phyloP scores from a whole-genome alignment of 2,888 invertebrate genomes.

The Phania funesta region DNA sequence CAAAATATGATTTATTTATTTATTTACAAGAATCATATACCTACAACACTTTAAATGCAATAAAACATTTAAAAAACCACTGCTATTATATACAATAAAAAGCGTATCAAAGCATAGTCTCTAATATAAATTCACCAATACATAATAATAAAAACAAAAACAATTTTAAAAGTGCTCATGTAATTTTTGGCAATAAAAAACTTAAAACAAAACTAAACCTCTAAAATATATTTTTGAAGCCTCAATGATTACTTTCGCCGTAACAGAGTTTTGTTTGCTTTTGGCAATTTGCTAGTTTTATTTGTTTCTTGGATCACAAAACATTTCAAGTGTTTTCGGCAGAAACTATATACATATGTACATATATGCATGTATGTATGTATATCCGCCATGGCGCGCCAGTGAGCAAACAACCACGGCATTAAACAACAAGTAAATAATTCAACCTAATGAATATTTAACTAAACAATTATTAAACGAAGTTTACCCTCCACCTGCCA shows the following conservation, averaged over 20 bases:
- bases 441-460: too few relatives aligned
- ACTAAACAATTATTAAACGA: too few relatives aligned
- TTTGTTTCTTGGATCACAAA: constrained; percentile 34
- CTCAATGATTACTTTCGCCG: constrained; percentile 66
- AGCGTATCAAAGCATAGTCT: not conserved
- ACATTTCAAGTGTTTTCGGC: not conserved
- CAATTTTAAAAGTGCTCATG: constrained; percentile 3
- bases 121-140: too few relatives aligned
- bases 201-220: constrained; percentile 36
- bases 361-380: not conserved
- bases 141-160: not conserved
- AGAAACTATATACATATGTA: not conserved
- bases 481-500: too few relatives aligned
- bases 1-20: too few relatives aligned
- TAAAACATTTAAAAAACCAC: not conserved
- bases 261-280: constrained; percentile 25
- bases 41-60: too few relatives aligned
- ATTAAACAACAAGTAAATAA: too few relatives aligned
- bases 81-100: not conserved
- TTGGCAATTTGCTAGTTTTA: constrained; percentile 26
- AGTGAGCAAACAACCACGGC: too few relatives aligned
- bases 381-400: not conserved
- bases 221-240: constrained; percentile 46
- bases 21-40: too few relatives aligned
- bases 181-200: constrained; percentile 41